Base-by-base conservation (phyloP, 2,888 invertebrate species). In the Pachliopta kotzebuea region DNA sequence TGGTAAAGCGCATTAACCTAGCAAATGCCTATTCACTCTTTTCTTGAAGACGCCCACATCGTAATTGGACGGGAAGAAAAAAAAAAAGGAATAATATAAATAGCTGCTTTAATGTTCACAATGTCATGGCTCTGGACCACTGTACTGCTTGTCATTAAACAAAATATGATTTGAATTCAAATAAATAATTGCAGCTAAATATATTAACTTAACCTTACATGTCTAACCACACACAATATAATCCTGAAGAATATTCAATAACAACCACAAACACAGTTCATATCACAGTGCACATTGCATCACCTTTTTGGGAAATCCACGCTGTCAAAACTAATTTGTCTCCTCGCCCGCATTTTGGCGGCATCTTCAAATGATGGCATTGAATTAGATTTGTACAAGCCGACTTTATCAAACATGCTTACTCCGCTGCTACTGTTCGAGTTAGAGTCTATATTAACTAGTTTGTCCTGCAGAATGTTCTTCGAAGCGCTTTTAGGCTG, bases 271-370 rank as follows among this genome's bases (percentile, higher is more conserved):
- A 53, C 54, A 57, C 54, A 52, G 4, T n/a, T 56, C 18, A 57
- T 56, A 65, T 50, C 58, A 65, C 61, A 42, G 14, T 21, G 45
- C 58, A 31, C 70, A 65, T 50, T 72, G 67, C 67, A 74, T 91
- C 88, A 92, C 76, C 92, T 86, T 69, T 88, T 90, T 57, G 89
- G 86, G 66, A 90, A 88, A 67, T 91, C 90, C 42, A 89, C 75
- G 76, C 91, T 93, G 77, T 94, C 94, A 74, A 94, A 94, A 73
- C 92, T 92, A 73, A 94, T 94, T 76, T 94, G 94, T 42, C 94
- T 83, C 20, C 93, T 84, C 1, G 93, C 94, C 72, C 93, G 89
- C 78, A 92, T 87, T 74, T 89, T 92, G 29, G 86, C 85, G 1
- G 85, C 86, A 69, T 89, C 92, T 70, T 86, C 90, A 67, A 85